These are phyloP conservation scores for Holothuria glaberrima DNA, from an alignment of 35 echinoderm and acorn worm genomes.

Conservation along the genomic window DNA sequence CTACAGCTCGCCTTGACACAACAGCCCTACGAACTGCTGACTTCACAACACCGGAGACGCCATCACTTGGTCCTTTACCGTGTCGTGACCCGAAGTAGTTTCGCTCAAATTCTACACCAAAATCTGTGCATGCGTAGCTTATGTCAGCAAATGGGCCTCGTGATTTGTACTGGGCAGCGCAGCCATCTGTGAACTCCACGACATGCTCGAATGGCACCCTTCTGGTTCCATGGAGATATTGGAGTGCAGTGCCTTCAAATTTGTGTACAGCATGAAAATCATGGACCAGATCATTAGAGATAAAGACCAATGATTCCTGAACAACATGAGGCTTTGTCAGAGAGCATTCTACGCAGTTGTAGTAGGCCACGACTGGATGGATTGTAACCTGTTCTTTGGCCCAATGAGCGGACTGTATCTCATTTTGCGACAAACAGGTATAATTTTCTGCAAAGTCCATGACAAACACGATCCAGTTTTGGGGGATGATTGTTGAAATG, in stretches of 20 bases:
- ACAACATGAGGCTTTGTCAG: background rate
- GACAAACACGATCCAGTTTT: slow-evolving; percentile 48
- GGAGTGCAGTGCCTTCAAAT: background rate
- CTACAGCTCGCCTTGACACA: background rate
- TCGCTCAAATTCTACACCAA: background rate
- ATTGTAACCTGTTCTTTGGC: slow-evolving; percentile 17
- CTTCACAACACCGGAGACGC: slow-evolving; percentile 27
- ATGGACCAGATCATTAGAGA: slow-evolving; percentile 45
- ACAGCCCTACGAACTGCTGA: slow-evolving; percentile 27
- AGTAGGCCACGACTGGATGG: slow-evolving; percentile 36
- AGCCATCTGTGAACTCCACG: background rate
- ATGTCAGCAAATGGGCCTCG: background rate
- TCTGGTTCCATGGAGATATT: slow-evolving; percentile 7
- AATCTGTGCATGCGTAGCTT: too few relatives aligned
- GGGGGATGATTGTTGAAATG: background rate
- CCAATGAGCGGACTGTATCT: slow-evolving; percentile 60
- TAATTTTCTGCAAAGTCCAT: slow-evolving; percentile 61
- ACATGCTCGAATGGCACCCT: background rate
- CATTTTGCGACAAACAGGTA: slow-evolving; percentile 31
- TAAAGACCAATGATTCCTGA: background rate
- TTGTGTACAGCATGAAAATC: slow-evolving; percentile 55
- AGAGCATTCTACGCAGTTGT: slow-evolving; percentile 3
- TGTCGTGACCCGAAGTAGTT: slow-evolving; percentile 39
- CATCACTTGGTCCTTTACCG: slow-evolving; percentile 38
- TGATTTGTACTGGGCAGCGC: background rate